These are phyloP conservation scores for Suillia variegata DNA, from an alignment of 2,888 invertebrate species.

Conservation along the genomic window DNA sequence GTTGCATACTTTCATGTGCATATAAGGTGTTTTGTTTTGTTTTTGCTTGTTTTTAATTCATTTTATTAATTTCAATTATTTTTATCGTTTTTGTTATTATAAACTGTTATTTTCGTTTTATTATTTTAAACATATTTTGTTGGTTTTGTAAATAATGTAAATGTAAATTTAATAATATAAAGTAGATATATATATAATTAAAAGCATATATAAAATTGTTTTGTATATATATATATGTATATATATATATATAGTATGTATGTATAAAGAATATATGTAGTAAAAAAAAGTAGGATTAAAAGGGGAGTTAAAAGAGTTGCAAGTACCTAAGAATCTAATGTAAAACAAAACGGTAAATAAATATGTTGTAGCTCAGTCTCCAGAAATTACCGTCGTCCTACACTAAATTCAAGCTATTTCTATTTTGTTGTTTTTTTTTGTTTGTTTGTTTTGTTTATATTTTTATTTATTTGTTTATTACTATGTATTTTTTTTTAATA, in stretches of 20 bases:
- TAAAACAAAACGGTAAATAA: slow-evolving; percentile 56
- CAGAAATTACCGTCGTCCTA: slow-evolving; percentile 55
- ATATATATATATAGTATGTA: slow-evolving; percentile 20
- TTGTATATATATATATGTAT: slow-evolving; percentile 13
- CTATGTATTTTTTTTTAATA: no score
- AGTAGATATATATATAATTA: slow-evolving; percentile 1
- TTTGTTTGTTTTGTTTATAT: slow-evolving; percentile 35
- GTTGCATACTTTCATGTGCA: not conserved
- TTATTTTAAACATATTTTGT: not conserved
- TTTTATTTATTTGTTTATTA: no score
- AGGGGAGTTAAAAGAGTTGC: slow-evolving; percentile 1
- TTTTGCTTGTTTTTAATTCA: no score
- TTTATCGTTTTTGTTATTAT: slow-evolving; percentile 10
- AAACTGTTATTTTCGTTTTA: not conserved
- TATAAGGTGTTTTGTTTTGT: not conserved
- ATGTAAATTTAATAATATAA: not conserved
- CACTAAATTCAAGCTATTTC: slow-evolving; percentile 8
- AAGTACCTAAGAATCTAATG: slow-evolving; percentile 25
- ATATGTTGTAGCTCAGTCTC: slow-evolving; percentile 62
- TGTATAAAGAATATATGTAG: no score
- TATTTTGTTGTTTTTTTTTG: no score
- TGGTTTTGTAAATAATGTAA: slow-evolving; percentile 1
- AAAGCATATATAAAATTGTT: slow-evolving; percentile 5
- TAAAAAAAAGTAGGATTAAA: no score
- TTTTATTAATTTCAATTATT: slow-evolving; percentile 7